These are phyloP conservation scores for Salminus brasiliensis DNA, from an alignment of 2,113 vertebrate species.

Conservation along the genomic window DNA sequence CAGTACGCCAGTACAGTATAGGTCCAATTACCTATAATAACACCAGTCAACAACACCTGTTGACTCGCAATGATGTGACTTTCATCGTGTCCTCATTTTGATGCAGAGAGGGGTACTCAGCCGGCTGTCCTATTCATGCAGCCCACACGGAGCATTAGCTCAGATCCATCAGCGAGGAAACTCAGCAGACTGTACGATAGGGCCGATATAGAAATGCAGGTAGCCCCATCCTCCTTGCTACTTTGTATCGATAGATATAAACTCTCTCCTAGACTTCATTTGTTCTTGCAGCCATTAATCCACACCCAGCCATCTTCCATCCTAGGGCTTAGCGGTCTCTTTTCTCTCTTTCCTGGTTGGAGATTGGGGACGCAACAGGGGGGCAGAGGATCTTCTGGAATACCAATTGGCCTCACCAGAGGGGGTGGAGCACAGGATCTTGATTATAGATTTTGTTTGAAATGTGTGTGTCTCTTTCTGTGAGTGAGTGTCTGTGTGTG, in stretches of 20 bases:
- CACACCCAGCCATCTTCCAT: constrained; percentile 72
- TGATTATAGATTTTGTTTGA: constrained; percentile 80
- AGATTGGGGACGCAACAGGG: constrained; percentile 77
- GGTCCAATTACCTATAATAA: constrained; percentile 45
- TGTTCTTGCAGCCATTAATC: constrained; percentile 79
- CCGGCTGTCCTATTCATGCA: constrained; percentile 57
- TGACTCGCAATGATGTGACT: constrained; percentile 40
- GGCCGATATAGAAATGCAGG: constrained; percentile 59
- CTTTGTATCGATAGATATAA: constrained; percentile 77
- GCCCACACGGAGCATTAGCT: constrained; percentile 49
- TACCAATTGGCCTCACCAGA: constrained; percentile 79
- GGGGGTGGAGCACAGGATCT: constrained; percentile 74
- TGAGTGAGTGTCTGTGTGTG: constrained; percentile 21
- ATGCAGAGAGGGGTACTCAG: constrained; percentile 45
- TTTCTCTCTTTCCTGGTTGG: constrained; percentile 77
- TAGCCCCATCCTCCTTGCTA: constrained; percentile 65
- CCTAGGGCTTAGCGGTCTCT: constrained; percentile 74
- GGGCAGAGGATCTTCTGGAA: constrained; percentile 74
- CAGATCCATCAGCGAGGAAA: constrained; percentile 61
- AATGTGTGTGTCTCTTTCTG: constrained; percentile 55
- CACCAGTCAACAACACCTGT: constrained; percentile 45
- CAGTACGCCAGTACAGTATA: constrained; percentile 19
- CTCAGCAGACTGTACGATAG: constrained; percentile 61
- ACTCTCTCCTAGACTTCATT: constrained; percentile 76
- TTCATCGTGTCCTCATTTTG: constrained; percentile 46